Base-by-base conservation (phyloP, 2,888 invertebrate genomes). In the Euclidia mi region DNA sequence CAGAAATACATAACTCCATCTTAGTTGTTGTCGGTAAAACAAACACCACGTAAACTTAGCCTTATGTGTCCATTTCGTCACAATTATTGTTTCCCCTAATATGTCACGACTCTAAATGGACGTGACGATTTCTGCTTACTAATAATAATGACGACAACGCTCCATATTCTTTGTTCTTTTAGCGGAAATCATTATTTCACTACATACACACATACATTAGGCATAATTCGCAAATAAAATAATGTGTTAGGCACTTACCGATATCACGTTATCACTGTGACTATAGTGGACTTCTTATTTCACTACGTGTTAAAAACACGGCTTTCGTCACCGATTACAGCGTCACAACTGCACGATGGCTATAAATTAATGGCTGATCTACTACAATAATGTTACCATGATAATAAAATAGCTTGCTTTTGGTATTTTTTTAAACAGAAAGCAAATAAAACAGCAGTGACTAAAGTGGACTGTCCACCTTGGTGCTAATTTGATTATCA, bases 311-410 rank as follows among this genome's bases (percentile, higher is more conserved):
- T 29, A 29, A 29, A 7, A n/a, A 10, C 29, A 29, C 29, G 2
- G 29, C 29, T 29, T 29, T 29, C 29, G 9, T 29, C 29, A 29
- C 29, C 7, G 29, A 29, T 29, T 29, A 29, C 29, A 6, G 29
- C 7, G 29, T 29, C n/a, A 29, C n/a, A 29, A 29, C 29, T 29
- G 29, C 29, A 29, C 29, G 29, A 29, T 3, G n/a, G 29, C 4
- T 29, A 3, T 6, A 29, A 29, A 29, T 29, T 6, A 29, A 29
- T 29, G 29, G 29, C 29, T n/a, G 7, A 29, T n/a, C 29, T 29
- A 29, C 29, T 29, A 29, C 29, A 29, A n/a, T 29, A 29, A 10
- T 29, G 29, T 29, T 29, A 29, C 29, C 29, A 29, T 29, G 29
- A 29, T 29, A 29, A 29, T 29, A 29, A 29, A 29, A 29, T 29